Evolutionary conservation across 1,140 invertebrate genomes (phyloP).

Genomic region (Drosophila sechellia): DNA sequence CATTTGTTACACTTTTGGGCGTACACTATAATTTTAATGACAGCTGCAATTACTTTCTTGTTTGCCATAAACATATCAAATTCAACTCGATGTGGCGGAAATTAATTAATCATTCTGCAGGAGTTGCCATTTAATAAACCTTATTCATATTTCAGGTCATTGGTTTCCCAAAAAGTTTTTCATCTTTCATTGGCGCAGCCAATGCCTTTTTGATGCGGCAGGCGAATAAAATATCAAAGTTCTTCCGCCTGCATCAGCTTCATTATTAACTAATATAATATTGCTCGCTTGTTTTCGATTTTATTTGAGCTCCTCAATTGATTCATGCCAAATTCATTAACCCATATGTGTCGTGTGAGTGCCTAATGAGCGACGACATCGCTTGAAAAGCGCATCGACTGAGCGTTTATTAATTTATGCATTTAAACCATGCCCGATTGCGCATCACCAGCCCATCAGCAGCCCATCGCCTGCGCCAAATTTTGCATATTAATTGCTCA

Average conservation of each 20-base stretch:
- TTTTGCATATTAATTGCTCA: slow-evolving; percentile 83
- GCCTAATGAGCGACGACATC: slow-evolving; percentile 26
- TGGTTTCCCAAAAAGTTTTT: not conserved
- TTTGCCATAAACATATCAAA: slow-evolving; percentile 39
- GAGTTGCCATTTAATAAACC: slow-evolving; percentile 42
- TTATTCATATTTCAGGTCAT: slow-evolving; percentile 14
- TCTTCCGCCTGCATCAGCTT: not conserved
- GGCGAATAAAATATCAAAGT: not conserved
- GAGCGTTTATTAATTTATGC: slow-evolving; percentile 67
- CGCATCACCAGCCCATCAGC: slow-evolving; percentile 7
- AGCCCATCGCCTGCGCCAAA: slow-evolving; percentile 25
- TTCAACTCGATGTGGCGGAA: slow-evolving; percentile 18
- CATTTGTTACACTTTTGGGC: slow-evolving; percentile 10
- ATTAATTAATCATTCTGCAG: slow-evolving; percentile 40
- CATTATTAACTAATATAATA: slow-evolving; percentile 7
- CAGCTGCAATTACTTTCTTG: slow-evolving; percentile 36
- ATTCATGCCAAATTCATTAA: slow-evolving; percentile 20
- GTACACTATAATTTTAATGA: slow-evolving; percentile 30
- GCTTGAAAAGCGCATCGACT: slow-evolving; percentile 1
- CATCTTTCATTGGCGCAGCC: slow-evolving; percentile 4
- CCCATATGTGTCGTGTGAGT: slow-evolving; percentile 2
- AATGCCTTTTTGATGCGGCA: not conserved
- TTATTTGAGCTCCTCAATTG: slow-evolving; percentile 17
- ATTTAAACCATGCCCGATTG: slow-evolving; percentile 63
- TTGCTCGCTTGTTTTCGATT: slow-evolving; percentile 5